Evolutionary conservation across 1,140 invertebrate genomes (phyloP), one percentile per base, ranked within the genome.

Genomic region (Drosophila chauvacae): DNA sequence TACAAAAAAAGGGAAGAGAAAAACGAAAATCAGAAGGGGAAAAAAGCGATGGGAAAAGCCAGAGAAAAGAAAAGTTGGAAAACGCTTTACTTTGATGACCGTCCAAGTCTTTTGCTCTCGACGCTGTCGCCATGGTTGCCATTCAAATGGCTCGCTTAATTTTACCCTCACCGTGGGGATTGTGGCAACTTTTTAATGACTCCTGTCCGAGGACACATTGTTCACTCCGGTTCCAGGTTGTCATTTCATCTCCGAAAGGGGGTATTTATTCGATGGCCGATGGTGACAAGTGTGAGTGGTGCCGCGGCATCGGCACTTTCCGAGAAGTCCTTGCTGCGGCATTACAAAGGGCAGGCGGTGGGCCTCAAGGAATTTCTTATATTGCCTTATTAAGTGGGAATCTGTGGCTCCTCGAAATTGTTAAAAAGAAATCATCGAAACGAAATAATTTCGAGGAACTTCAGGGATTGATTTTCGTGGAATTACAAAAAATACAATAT

Each of bases 71-170:
- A 70, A 79, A 86, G 74, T 81, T 81, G 68, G 23, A 69, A 82
- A 82, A 80, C 77, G 71, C 71, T 83, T 79, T 70, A 50, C 81
- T 76, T 83, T 83, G 81, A 76, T 76, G 70, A 65, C 65, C 75
- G 64, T 65, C 18, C 75, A 57, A 76, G 60, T 47, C 72, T 76
- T 77, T 58, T 37, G 70, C 77, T 74, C 53, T 73, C 72, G 65
- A 78, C 53, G 64, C 51, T 78, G 75, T 78, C 74, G 75, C 75
- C 74, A 78, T 77, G 75, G 75, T 45, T 57, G 64, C 75, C 74
- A 78, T 78, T 78, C 57, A 78, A 62, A 77, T 70, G 65, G 64
- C 64, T 70, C 57, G 64, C 75, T 76, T 77, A 60, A 77, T 62
- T 77, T 70, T 77, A 77, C 74, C 39, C 73, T 77, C 51, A 55